Evolutionary conservation across 2,113 vertebrate species (phyloP).

Genomic region (Aphyosemion australe): DNA sequence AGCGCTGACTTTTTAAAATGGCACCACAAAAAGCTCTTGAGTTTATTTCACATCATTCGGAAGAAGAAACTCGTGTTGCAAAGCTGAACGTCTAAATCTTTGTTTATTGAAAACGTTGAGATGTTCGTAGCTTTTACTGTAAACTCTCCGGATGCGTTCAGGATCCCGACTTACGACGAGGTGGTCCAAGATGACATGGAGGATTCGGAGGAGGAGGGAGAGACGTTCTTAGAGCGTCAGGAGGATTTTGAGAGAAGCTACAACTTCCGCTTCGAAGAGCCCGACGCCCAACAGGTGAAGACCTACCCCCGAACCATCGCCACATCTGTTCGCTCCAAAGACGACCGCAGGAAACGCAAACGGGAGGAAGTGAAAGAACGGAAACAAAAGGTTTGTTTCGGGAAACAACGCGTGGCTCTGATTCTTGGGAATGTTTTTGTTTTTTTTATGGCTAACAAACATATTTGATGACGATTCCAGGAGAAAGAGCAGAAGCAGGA

Average conservation of each 20-base stretch:
- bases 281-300: constrained; percentile 82
- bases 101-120: too few species aligned
- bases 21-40: too few species aligned
- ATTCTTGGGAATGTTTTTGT: background rate
- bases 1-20: too few species aligned
- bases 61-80: too few species aligned
- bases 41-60: too few species aligned
- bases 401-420: background rate
- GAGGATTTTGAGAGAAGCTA: constrained; percentile 89
- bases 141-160: constrained; percentile 37
- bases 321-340: constrained; percentile 87
- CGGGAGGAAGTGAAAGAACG: constrained; percentile 84
- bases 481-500: constrained; percentile 86
- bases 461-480: constrained; percentile 49
- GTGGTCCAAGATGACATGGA: constrained; percentile 79
- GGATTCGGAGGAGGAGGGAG: constrained; percentile 89
- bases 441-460: background rate
- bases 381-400: constrained; percentile 79
- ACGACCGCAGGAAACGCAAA: constrained; percentile 85
- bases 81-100: too few species aligned
- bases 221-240: constrained; percentile 86
- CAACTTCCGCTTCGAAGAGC: constrained; percentile 94
- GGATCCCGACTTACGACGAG: constrained; percentile 76
- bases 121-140: background rate
- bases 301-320: constrained; percentile 86